Evolutionary conservation across 2,113 vertebrate genomes (phyloP).

Genomic region (Marcusenius ussheri): DNA sequence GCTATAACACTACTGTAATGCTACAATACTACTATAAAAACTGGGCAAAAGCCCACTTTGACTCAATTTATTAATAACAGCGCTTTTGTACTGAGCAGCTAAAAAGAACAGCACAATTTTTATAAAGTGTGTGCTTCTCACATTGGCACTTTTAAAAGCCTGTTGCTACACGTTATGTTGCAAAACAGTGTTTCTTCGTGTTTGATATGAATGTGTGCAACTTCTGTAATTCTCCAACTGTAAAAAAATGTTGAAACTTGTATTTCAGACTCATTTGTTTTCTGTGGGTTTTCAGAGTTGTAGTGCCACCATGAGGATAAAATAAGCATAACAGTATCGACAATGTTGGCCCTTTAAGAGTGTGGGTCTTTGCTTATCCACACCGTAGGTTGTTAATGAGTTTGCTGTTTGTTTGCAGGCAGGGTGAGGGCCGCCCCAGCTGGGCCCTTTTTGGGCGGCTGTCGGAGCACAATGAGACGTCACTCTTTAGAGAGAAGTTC

Average conservation of each 20-base stretch:
- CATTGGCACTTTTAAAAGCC: background rate
- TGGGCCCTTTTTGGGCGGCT: slow-evolving; percentile 67
- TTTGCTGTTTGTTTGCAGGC: slow-evolving; percentile 38
- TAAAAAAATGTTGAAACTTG: background rate
- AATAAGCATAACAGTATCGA: background rate
- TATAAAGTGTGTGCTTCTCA: background rate
- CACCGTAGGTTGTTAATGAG: background rate
- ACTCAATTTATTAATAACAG: background rate
- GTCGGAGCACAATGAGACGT: slow-evolving; percentile 70
- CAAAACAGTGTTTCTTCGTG: background rate
- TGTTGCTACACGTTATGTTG: background rate
- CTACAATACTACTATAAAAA: no score
- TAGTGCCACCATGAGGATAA: background rate
- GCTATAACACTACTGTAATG: background rate
- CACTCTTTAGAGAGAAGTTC: slow-evolving; percentile 72
- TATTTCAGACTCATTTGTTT: background rate
- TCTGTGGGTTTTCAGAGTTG: background rate
- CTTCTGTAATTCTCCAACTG: background rate
- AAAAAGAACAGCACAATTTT: background rate
- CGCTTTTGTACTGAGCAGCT: background rate
- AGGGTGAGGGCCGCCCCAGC: slow-evolving; percentile 59
- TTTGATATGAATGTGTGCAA: background rate
- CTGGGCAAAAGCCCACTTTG: background rate
- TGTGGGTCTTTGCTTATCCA: background rate
- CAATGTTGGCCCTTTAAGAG: background rate